phyloP scores from a whole-genome alignment of 2,113 vertebrate species.

The Melanerpes aurifrons region DNA sequence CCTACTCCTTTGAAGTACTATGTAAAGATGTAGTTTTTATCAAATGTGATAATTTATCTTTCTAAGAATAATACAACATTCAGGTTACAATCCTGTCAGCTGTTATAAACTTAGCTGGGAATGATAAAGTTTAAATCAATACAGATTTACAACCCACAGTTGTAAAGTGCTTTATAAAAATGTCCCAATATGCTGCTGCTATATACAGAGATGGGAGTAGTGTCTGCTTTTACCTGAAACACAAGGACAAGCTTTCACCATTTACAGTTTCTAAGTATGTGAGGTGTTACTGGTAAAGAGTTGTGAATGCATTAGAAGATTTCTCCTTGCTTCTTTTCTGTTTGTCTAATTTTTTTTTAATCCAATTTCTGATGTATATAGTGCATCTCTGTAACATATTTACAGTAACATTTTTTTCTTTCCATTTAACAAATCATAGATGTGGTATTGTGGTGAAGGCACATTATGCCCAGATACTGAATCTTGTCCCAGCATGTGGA shows the following conservation, averaged over 20 bases:
- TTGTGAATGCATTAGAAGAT: not conserved
- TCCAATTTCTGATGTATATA: not conserved
- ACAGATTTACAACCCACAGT: not conserved
- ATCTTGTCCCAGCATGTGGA: too few species aligned
- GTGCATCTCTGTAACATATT: not conserved
- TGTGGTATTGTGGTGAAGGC: too few species aligned
- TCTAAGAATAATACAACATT: not conserved
- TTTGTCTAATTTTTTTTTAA: not conserved
- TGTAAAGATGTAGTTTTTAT: not conserved
- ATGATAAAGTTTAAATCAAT: not conserved
- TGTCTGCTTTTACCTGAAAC: not conserved
- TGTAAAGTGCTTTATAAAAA: not conserved
- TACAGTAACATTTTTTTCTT: not conserved
- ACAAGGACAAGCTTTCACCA: not conserved
- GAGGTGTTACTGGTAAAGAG: not conserved
- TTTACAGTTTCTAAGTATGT: not conserved
- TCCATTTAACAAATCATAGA: not conserved
- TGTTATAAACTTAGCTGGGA: not conserved
- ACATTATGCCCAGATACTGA: too few species aligned
- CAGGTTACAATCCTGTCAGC: not conserved
- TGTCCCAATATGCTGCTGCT: not conserved
- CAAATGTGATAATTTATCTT: not conserved
- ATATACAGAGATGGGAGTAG: not conserved
- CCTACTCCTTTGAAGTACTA: not conserved
- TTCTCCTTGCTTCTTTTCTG: not conserved